phyloP scores from a whole-genome alignment of 2,797 vertebrate species.

The Sarcophilus harrisii region DNA sequence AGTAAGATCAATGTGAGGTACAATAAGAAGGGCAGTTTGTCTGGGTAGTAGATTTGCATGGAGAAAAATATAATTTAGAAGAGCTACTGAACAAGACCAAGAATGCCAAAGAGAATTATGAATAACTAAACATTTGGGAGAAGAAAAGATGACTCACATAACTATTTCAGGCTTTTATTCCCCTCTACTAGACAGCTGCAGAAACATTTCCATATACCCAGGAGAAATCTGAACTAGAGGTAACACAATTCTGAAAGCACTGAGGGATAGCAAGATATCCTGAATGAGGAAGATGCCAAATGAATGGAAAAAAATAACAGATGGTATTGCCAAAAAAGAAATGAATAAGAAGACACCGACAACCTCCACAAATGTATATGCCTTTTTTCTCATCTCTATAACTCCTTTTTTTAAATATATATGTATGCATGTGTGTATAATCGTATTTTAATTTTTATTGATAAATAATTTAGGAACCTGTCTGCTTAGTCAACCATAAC shows the following conservation, averaged over 20 bases:
- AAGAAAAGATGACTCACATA: conserved; percentile 6
- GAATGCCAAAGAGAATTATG: not conserved
- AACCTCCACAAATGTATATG: not conserved
- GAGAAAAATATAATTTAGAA: not conserved
- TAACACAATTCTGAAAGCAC: not conserved
- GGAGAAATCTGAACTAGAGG: conserved; percentile 1
- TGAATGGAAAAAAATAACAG: not conserved
- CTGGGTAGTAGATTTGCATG: not conserved
- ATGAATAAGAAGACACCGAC: not conserved
- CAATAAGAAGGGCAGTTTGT: not conserved
- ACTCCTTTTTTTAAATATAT: not conserved
- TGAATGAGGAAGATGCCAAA: not conserved
- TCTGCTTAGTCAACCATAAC: not conserved
- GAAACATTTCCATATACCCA: conserved; percentile 2
- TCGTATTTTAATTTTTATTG: not conserved
- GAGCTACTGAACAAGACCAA: not conserved
- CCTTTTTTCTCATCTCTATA: not conserved
- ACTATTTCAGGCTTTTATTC: not conserved
- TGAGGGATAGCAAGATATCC: not conserved
- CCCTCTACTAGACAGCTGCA: not conserved
- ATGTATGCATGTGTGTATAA: not conserved
- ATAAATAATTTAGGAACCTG: not conserved
- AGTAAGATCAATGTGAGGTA: not conserved
- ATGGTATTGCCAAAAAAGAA: not conserved
- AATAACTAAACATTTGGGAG: not conserved